Evolutionary conservation across 2,797 vertebrate species (phyloP), one percentile per base, ranked within the genome.

Genomic region (Sebastes cheni): DNA sequence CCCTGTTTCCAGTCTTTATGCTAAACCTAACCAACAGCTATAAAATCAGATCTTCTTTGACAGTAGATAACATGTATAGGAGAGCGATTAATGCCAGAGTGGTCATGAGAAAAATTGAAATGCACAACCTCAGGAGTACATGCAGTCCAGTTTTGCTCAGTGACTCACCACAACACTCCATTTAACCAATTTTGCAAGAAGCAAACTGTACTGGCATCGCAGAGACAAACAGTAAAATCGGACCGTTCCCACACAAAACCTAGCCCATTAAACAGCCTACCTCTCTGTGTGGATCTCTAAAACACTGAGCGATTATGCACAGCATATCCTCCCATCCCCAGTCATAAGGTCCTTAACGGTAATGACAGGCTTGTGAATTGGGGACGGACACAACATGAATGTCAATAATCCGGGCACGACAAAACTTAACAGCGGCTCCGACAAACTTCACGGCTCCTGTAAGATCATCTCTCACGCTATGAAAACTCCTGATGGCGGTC

Each of bases 321-420:
- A 22, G 27, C 58, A 39, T n/a, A 56, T 80, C 74, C 60, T 71
- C 55, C 60, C 29, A 5, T 50, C 16, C 8, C 23, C 13, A 69
- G 10, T 54, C 61, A 3, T 16, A 27, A 75, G 70, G 66, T 52
- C 67, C 39, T 61, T 54, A 20, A 46, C 5, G 64, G 67, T 75
- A 77, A 55, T n/a, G 67, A 67, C 71, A 42, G 42, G 20, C 65
- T 67, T 68, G 36, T 72, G 64, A 83, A 75, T 56, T 78, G 56
- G 66, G 34, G 32, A 65, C 2, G 2, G 64, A 84, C 83, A 62
- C 56, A 14, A 62, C 69, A 54, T 60, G 61, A 80, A 77, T 79
- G 80, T 68, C 82, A 88, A 72, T 87, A 82, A 86, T 72, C 50
- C 23, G 62, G 52, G 77, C 76, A 75, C 61, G 74, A 82, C 80